Evolutionary conservation across 2,113 vertebrate genomes (phyloP).

Genomic region (Bufo gargarizans): DNA sequence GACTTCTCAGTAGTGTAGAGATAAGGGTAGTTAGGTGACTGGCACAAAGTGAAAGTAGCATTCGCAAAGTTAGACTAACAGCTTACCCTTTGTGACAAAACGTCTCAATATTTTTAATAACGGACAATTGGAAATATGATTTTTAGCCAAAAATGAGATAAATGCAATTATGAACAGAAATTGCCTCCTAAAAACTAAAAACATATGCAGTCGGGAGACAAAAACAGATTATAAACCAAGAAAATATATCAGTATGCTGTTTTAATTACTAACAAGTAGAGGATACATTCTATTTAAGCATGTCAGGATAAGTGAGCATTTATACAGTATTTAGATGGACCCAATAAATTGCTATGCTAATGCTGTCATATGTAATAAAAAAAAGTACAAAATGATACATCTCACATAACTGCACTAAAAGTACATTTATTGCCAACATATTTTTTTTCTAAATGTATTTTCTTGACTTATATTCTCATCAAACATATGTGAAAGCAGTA

Average conservation of each 20-base stretch:
- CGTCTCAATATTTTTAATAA: too few species aligned
- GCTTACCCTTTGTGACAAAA: too few species aligned
- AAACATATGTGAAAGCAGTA: constrained; percentile 10
- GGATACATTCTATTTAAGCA: neutral
- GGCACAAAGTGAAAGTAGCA: too few species aligned
- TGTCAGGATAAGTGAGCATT: neutral
- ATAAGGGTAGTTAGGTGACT: too few species aligned
- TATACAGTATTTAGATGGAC: neutral
- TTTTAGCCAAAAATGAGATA: too few species aligned
- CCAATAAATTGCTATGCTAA: neutral
- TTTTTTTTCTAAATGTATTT: neutral
- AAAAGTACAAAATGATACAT: neutral
- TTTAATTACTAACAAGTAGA: neutral
- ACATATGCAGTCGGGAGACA: neutral
- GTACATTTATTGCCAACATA: neutral
- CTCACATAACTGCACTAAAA: neutral
- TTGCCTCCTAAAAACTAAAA: neutral
- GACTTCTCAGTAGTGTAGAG: too few species aligned
- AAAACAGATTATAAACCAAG: neutral
- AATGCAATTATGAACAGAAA: too few species aligned
- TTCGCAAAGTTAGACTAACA: too few species aligned
- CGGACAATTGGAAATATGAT: too few species aligned
- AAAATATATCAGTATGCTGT: too few species aligned
- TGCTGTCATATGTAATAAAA: neutral
- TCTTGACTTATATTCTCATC: neutral